Base-by-base conservation (phyloP, 1,140 invertebrate species). In the Dendrolimus punctatus region DNA sequence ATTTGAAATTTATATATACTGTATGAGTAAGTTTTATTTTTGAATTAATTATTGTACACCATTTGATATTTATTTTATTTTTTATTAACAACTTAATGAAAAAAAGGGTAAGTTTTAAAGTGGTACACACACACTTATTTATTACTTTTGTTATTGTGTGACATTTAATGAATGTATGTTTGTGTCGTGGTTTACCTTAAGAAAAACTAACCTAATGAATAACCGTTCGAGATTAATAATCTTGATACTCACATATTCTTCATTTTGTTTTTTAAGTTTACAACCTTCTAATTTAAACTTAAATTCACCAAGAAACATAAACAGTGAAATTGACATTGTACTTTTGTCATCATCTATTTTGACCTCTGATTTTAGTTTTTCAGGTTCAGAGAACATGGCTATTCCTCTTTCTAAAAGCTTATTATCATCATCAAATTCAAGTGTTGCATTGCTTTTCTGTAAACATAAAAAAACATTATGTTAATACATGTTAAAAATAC, bases 391-490 rank as follows among this genome's bases (percentile, higher is more conserved):
- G 8, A 83, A 50, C 55, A 83, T 61, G 40, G 70, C 10, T 7
- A 55, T 53, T n/a, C 71, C 76, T 45, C 74, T 72, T 23, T 67
- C 46, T n/a, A 73, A 8, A 5, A 74, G 51, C 23, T 75, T 64
- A 9, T 58, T 45, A 40, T 70, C 52, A 49, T 51, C 54, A 39
- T 65, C 55, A 8, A 76, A 68, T 67, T 76, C 69, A 46, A 83
- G 54, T 7, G 55, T 58, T 49, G 48, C 56, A 62, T 81, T 83
- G 59, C 68, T 70, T 48, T 70, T 61, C 80, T 82, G 63, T 37
- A 60, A 53, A 44, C 40, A 23, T 37, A 44, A 58, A n/a, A 45
- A 37, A 36, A 45, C 47, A n/a, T 49, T 60, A 68, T 63, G 52
- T 66, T 55, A 49, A 68, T 49, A 40, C 39, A 38, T 45, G 37